Conservation (phyloP, 35 echinoderm and acorn worm species). For the Acanthaster planci region DNA sequence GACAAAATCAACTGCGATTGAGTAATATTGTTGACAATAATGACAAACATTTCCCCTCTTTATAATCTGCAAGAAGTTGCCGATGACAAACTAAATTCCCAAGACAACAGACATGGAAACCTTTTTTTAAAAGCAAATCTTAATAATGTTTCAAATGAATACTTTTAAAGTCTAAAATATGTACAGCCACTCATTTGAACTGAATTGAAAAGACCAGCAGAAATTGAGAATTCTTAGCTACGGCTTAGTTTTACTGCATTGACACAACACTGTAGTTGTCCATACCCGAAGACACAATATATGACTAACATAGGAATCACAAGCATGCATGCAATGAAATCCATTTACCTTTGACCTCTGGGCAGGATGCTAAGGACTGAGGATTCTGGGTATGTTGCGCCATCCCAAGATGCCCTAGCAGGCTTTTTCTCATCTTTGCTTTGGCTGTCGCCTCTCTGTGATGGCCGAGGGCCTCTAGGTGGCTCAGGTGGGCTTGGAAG, state of each 20-base stretch:
- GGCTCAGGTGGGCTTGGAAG: constrained; percentile 18
- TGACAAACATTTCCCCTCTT: neutral
- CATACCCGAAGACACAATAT: neutral
- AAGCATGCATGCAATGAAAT: neutral
- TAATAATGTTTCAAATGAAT: neutral
- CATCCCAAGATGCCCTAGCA: neutral
- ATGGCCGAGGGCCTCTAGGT: neutral
- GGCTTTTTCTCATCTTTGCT: neutral
- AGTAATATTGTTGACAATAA: neutral
- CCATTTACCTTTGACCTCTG: neutral
- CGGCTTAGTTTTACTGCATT: neutral
- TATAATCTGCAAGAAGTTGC: neutral
- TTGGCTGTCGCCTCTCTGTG: neutral
- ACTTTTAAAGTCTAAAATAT: neutral
- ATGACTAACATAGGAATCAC: neutral
- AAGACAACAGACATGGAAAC: neutral
- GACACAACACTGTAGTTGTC: neutral
- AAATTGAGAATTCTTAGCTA: neutral
- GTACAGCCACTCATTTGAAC: neutral
- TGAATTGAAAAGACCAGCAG: neutral
- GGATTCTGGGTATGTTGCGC: neutral
- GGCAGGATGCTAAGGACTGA: neutral
- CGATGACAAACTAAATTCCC: neutral
- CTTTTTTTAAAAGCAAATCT: neutral
- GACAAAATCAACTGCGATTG: neutral